Conservation (phyloP, 2,888 invertebrate species). For the Epinotia demarniana region DNA sequence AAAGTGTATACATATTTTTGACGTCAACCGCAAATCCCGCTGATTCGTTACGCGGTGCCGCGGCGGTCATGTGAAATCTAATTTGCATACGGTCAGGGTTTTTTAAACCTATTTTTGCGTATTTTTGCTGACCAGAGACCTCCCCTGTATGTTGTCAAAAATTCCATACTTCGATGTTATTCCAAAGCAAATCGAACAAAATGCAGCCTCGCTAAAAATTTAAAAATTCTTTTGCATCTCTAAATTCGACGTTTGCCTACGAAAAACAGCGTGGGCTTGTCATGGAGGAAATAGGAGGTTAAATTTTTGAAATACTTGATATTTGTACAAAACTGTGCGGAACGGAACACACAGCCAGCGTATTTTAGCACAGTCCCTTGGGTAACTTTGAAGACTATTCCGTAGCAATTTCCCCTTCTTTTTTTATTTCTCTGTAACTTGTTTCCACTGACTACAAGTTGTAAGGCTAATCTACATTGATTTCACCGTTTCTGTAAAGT, state of each 20-base stretch:
- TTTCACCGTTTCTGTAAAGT: slow-evolving; percentile 28
- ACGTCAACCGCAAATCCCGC: neutral
- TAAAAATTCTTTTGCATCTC: neutral
- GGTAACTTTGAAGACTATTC: slow-evolving; percentile 40
- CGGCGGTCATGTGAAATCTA: neutral
- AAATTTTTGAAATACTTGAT: slow-evolving; percentile 18
- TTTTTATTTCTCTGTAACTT: slow-evolving; percentile 41
- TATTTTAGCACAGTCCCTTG: slow-evolving; percentile 27
- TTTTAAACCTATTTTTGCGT: neutral
- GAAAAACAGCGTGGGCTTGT: slow-evolving; percentile 6
- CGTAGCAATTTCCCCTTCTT: slow-evolving; percentile 21
- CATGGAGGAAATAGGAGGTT: slow-evolving; percentile 11
- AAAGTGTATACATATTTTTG: too few species aligned
- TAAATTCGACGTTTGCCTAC: slow-evolving; percentile 5
- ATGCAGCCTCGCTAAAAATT: neutral
- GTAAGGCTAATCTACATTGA: slow-evolving; percentile 42
- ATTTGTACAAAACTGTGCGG: slow-evolving; percentile 24
- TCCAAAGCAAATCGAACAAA: neutral
- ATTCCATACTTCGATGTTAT: neutral
- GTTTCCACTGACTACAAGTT: slow-evolving; percentile 39
- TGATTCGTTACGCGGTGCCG: neutral
- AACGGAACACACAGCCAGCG: slow-evolving; percentile 5
- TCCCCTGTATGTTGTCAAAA: neutral
- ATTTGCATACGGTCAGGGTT: neutral
- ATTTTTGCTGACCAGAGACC: neutral